Evolutionary conservation across 1,140 invertebrate genomes (phyloP), one percentile per base, ranked within the genome.

Genomic region (Augochlora pura): DNA sequence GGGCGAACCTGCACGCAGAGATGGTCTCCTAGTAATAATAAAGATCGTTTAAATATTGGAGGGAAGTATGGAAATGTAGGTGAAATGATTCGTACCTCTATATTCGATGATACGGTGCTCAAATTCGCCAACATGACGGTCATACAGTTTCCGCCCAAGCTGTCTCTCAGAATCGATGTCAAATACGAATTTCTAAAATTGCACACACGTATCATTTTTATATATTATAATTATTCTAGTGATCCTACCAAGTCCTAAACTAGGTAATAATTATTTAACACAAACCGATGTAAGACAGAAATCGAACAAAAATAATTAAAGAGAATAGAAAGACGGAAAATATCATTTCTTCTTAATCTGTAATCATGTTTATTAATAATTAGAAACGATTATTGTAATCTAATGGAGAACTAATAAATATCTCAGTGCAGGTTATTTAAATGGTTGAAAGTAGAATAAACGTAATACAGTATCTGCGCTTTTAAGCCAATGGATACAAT

Each of bases 51-150:
- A 38, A 38, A 6, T 9, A n/a, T n/a, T 57, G 1, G 6, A n/a
- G 5, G 5, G 0, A 7, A 57, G 0, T 8, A 21, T 4, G 5
- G n/a, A 5, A 9, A 1, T n/a, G 18, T 9, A 57, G 54, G 9
- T 0, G 12, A 27, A 32, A 8, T 18, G 18, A 8, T 72, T 25
- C 3, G 25, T 70, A 93, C 93, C 84, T 94, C 93, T 38, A 95
- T 83, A 89, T 95, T 95, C 21, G 87, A 88, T 67, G 90, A 89
- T 16, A 94, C 93, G 12, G 95, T 80, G 39, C 94, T 94, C 71
- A 95, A 92, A 18, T 94, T 96, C 8, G 95, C 95, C 67, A 96
- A 93, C 95, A 96, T 96, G 7, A 93, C 94, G 9, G 95, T 96
- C 88, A 95, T 91, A 83, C 94, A 95, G 90, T 96, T 96, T 60